Base-by-base conservation (phyloP, 2,888 invertebrate genomes). In the Xiphydria camelus region DNA sequence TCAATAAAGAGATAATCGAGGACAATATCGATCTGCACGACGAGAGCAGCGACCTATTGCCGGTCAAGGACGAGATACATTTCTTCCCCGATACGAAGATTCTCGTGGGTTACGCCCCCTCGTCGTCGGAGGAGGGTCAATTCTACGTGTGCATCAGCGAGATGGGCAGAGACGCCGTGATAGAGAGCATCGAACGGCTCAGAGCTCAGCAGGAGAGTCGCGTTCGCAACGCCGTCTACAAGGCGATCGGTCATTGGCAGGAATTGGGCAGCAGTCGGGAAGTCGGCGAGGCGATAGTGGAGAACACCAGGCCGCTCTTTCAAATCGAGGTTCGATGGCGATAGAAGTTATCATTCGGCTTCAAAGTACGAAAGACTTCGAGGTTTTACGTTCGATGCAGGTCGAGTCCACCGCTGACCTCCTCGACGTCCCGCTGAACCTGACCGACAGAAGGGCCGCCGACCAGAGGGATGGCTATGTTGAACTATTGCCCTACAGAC, bases 321-420 rank as follows among this genome's bases (percentile, higher is more conserved):
- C 84, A 87, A 69, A 78, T 88, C 4, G 87, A 89, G 75, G 85
- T 84, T 79, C 82, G 18, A 79, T 80, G n/a, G n/a, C n/a, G n/a
- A n/a, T n/a, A n/a, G n/a, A n/a, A n/a, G n/a, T n/a, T n/a, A n/a
- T n/a, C n/a, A n/a, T n/a, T n/a, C n/a, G n/a, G n/a, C n/a, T n/a
- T n/a, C n/a, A n/a, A n/a, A n/a, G n/a, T n/a, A n/a, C n/a, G n/a
- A n/a, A n/a, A n/a, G n/a, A n/a, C n/a, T n/a, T n/a, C n/a, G n/a
- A n/a, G n/a, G n/a, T n/a, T n/a, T n/a, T n/a, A n/a, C n/a, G n/a
- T n/a, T n/a, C n/a, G 14, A 4, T 29, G 18, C 48, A 66, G 68
- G 50, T 62, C 18, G 39, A 57, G 36, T 53, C 60, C 15, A 55
- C 55, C 15, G 59, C 47, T 10, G 47, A 64, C 19, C 45, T 61